phyloP scores from a whole-genome alignment of 1,140 invertebrate species.

The Drosophila carrolli region DNA sequence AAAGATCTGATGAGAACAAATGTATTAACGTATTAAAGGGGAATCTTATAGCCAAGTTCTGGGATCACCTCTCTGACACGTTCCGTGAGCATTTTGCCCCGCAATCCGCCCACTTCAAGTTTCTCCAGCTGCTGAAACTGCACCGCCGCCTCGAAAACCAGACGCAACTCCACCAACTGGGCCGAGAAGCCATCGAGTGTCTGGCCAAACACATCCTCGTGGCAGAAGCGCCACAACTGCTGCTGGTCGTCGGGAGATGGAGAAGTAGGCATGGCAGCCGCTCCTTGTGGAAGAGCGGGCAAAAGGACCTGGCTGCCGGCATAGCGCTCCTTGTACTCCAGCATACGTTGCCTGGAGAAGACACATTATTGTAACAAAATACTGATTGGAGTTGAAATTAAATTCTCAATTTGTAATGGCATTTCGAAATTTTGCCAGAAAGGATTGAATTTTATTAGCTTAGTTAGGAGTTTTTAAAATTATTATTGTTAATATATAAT shows the following conservation, averaged over 20 bases:
- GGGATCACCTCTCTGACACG: slow-evolving; percentile 84
- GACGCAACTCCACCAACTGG: slow-evolving; percentile 86
- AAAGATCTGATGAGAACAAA: slow-evolving; percentile 55
- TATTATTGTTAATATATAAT: not conserved
- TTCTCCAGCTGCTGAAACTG: slow-evolving; percentile 94
- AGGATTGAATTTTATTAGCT: not conserved
- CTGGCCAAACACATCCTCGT: slow-evolving; percentile 88
- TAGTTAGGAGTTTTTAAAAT: not conserved
- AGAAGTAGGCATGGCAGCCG: slow-evolving; percentile 2
- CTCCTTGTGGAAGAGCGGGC: slow-evolving; percentile 49
- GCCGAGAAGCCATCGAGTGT: slow-evolving; percentile 87
- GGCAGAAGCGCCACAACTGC: slow-evolving; percentile 89
- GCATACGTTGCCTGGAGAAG: slow-evolving; percentile 43
- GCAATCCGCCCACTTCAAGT: slow-evolving; percentile 91
- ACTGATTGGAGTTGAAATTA: not conserved
- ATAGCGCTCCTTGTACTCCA: slow-evolving; percentile 78
- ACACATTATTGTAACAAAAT: not conserved
- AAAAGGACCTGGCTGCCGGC: slow-evolving; percentile 85
- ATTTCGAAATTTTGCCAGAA: not conserved
- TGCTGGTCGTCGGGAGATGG: slow-evolving; percentile 55
- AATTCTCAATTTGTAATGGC: not conserved
- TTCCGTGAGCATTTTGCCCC: slow-evolving; percentile 87
- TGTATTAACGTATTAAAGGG: not conserved
- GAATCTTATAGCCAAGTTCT: not conserved
- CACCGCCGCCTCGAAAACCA: slow-evolving; percentile 89